phyloP scores from a whole-genome alignment of 2,113 vertebrate genomes.

The Saguinus midas region DNA sequence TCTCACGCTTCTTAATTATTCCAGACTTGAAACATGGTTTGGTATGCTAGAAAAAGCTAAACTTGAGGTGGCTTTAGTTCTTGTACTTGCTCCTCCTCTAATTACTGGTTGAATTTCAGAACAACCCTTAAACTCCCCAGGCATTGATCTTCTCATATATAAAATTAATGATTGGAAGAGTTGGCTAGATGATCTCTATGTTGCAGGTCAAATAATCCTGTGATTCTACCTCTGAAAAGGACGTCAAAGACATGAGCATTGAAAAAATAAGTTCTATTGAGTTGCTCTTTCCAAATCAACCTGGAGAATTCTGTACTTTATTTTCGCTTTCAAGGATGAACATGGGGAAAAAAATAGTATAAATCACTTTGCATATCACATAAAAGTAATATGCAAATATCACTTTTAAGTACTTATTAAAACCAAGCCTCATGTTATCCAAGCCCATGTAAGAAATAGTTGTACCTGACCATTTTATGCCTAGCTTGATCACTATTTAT shows the following conservation, averaged over 20 bases:
- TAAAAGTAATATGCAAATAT: background rate
- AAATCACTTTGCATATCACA: too few relatives aligned
- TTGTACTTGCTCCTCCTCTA: background rate
- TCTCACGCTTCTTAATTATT: constrained; percentile 48
- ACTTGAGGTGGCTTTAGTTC: background rate
- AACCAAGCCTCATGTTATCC: background rate
- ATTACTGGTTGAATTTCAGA: constrained; percentile 37
- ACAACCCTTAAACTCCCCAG: background rate
- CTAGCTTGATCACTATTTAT: background rate
- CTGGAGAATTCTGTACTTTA: background rate
- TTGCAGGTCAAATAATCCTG: background rate
- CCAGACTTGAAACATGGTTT: constrained; percentile 16
- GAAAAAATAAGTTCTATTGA: background rate
- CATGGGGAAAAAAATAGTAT: background rate
- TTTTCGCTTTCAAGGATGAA: background rate
- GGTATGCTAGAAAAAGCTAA: background rate
- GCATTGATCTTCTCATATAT: background rate
- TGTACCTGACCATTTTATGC: background rate
- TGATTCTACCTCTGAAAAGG: background rate
- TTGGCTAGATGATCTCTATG: background rate
- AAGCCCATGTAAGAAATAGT: background rate
- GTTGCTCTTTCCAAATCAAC: background rate
- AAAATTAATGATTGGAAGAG: background rate
- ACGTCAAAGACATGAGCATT: background rate
- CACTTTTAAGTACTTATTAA: background rate